Percentiles rank a stretch among this genome's conserved stretches.
phyloP scores from a whole-genome alignment of 2,888 invertebrate genomes.

The Dolomedes plantarius region DNA sequence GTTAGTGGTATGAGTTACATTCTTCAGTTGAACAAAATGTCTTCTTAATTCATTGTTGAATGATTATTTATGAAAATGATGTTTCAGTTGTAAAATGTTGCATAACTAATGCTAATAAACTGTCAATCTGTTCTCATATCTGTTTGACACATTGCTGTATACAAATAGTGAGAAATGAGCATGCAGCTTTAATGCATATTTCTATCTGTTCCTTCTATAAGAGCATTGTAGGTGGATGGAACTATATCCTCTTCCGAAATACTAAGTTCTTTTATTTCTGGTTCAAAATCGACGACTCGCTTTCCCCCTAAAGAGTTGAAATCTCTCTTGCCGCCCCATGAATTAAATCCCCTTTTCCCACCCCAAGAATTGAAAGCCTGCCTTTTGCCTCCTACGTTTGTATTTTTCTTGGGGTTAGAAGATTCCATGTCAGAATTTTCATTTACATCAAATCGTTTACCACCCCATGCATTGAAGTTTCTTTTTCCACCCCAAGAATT shows the following conservation, averaged over 20 bases:
- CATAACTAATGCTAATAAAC: too few relatives aligned
- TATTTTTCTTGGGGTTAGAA: neutral
- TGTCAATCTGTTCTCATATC: too few relatives aligned
- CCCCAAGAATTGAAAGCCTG: slow-evolving; percentile 28
- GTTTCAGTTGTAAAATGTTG: too few relatives aligned
- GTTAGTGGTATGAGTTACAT: too few relatives aligned
- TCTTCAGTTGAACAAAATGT: too few relatives aligned
- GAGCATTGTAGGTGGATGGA: neutral
- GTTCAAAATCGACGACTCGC: neutral
- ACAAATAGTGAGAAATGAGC: too few relatives aligned
- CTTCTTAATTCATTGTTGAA: too few relatives aligned
- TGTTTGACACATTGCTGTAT: too few relatives aligned
- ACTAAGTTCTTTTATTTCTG: neutral
- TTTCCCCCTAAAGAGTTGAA: slow-evolving; percentile 45
- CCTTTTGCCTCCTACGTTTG: slow-evolving; percentile 5
- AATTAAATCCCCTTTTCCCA: slow-evolving; percentile 2
- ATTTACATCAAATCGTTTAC: slow-evolving; percentile 15
- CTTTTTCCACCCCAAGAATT: slow-evolving; percentile 30
- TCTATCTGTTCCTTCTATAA: neutral
- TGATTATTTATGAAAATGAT: too few relatives aligned
- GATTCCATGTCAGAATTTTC: neutral
- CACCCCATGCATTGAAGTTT: slow-evolving; percentile 40
- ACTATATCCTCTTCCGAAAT: neutral
- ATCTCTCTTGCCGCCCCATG: slow-evolving; percentile 42
- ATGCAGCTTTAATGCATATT: neutral